Percentiles rank a stretch among this genome's conserved stretches.
These are phyloP conservation scores for Caligus rogercresseyi DNA, from an alignment of 1,140 invertebrate species.

Conservation along the genomic window DNA sequence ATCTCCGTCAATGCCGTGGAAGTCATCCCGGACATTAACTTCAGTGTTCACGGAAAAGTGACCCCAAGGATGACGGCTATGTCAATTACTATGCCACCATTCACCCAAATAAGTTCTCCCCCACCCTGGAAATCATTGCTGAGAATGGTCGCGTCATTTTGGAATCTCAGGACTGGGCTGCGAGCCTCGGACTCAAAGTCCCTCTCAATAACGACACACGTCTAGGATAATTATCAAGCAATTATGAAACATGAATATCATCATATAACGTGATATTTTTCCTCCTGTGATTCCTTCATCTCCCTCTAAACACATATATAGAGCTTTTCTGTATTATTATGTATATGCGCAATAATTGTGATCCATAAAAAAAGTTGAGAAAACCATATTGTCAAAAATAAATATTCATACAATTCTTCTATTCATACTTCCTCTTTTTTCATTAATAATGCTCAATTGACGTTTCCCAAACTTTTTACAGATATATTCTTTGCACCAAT, in stretches of 20 bases:
- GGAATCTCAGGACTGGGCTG: slow-evolving; percentile 20
- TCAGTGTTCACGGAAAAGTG: slow-evolving; percentile 5
- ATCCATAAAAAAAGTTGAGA: too few species aligned
- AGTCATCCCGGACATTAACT: slow-evolving; percentile 17
- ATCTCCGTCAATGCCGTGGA: slow-evolving; percentile 9
- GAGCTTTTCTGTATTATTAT: too few species aligned
- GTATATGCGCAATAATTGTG: too few species aligned
- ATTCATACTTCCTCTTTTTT: too few species aligned
- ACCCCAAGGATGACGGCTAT: not conserved
- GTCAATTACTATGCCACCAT: slow-evolving; percentile 6
- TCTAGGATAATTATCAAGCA: not conserved
- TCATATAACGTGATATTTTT: not conserved
- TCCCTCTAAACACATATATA: too few species aligned
- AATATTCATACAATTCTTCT: too few species aligned
- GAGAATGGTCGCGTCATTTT: slow-evolving; percentile 16
- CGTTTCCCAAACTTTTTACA: too few species aligned
- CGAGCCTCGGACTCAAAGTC: slow-evolving; percentile 17
- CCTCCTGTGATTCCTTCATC: not conserved
- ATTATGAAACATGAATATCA: not conserved
- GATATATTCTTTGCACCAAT: too few species aligned
- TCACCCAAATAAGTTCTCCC: slow-evolving; percentile 15
- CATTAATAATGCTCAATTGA: too few species aligned
- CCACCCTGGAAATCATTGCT: slow-evolving; percentile 13
- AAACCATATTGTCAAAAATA: too few species aligned
- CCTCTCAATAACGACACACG: not conserved